A percentile compares a stretch with the other conserved stretches of the same genome.
Conservation (phyloP, 2,797 vertebrate species). For the Onychomys leucogaster region DNA sequence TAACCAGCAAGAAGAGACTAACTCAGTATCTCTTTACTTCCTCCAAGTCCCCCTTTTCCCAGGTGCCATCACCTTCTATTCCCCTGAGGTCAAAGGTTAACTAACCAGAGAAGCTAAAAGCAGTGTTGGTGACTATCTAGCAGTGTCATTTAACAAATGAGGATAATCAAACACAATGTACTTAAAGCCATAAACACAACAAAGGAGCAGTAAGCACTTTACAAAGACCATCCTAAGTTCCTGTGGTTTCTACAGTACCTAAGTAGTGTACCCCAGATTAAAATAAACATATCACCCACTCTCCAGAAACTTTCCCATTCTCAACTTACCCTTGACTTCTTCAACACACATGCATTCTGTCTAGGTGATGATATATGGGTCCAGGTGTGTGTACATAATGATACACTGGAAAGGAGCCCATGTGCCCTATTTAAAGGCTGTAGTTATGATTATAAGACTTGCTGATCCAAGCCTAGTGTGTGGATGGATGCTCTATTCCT, state of each 20-base stretch:
- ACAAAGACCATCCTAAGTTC: neutral
- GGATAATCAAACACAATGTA: neutral
- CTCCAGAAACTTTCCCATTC: neutral
- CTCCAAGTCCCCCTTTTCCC: neutral
- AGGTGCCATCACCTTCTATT: neutral
- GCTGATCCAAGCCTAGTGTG: neutral
- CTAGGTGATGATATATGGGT: neutral
- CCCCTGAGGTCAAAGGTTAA: neutral
- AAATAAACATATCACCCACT: neutral
- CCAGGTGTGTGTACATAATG: no score
- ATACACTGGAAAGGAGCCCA: neutral
- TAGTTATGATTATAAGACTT: neutral
- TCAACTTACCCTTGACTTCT: neutral
- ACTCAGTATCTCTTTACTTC: neutral
- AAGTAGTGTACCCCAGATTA: neutral
- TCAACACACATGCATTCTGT: neutral
- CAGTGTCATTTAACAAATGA: neutral
- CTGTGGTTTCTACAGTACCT: neutral
- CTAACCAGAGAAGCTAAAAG: neutral
- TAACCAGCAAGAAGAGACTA: neutral
- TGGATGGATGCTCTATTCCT: neutral
- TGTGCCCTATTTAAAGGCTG: accelerated
- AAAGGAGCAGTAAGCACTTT: neutral
- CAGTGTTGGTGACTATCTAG: neutral
- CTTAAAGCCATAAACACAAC: neutral